Percentiles rank a stretch among this genome's conserved stretches.
Conservation (phyloP, 2,888 invertebrate species). For the Stegana nigrithorax region DNA sequence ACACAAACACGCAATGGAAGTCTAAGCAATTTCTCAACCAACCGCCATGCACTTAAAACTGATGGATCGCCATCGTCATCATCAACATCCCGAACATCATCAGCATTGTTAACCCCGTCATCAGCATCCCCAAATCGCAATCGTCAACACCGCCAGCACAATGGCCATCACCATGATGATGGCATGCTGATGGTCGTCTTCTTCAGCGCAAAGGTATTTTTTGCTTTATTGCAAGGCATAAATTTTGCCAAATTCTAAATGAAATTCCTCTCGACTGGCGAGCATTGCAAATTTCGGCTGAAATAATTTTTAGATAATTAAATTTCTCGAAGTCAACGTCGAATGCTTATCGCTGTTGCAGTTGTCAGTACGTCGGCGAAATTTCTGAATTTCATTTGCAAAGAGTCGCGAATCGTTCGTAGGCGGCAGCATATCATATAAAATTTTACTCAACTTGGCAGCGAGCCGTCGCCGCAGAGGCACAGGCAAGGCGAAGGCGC, state of each 20-base stretch:
- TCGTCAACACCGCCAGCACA: too few relatives aligned
- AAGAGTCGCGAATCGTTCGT: background rate
- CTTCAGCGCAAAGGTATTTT: background rate
- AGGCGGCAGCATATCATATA: too few relatives aligned
- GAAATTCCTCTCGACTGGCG: background rate
- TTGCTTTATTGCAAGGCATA: background rate
- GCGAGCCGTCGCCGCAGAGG: background rate
- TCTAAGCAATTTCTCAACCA: slow-evolving; percentile 14
- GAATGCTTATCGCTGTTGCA: background rate
- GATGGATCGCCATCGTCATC: too few relatives aligned
- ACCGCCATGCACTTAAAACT: background rate
- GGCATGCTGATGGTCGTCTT: too few relatives aligned
- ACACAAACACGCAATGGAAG: background rate
- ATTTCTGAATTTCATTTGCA: background rate
- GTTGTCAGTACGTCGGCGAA: background rate
- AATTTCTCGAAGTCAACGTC: background rate
- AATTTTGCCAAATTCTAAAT: background rate
- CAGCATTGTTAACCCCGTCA: too few relatives aligned
- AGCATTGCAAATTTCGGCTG: background rate
- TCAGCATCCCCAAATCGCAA: too few relatives aligned
- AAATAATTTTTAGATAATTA: background rate
- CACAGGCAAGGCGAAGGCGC: too few relatives aligned
- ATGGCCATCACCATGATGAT: too few relatives aligned
- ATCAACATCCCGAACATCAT: too few relatives aligned
- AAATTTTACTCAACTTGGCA: too few relatives aligned